Conservation (phyloP, 2,888 invertebrate genomes). For the Ectropis crepuscularia region DNA sequence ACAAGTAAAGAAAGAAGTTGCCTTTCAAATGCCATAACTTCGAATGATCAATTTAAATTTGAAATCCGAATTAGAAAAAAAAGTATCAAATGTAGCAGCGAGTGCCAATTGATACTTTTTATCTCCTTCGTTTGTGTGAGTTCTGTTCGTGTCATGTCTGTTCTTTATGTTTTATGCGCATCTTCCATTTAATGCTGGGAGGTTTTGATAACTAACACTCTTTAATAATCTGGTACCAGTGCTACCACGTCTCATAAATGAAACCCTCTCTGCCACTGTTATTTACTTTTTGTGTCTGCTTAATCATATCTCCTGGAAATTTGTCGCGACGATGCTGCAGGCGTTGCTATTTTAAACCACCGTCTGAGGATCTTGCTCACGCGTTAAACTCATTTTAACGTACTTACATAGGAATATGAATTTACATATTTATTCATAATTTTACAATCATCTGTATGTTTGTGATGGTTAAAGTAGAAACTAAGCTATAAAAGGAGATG, state of each 20-base stretch:
- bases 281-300: slow-evolving; percentile 68
- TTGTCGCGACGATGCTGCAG: slow-evolving; percentile 60
- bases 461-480: slow-evolving; percentile 28
- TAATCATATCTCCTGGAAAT: slow-evolving; percentile 73
- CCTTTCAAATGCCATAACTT: no score
- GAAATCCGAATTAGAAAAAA: no score
- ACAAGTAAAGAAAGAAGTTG: no score
- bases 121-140: no score
- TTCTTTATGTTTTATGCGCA: no score
- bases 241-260: slow-evolving; percentile 9
- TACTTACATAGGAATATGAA: slow-evolving; percentile 1
- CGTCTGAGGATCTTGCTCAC: slow-evolving; percentile 24
- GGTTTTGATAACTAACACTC: no score
- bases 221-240: no score
- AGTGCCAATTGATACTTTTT: no score
- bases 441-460: background rate
- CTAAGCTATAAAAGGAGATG: background rate
- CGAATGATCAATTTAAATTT: no score
- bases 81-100: no score
- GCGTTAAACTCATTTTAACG: background rate
- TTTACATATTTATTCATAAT: background rate
- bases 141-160: no score
- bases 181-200: no score
- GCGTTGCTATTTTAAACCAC: slow-evolving; percentile 67
- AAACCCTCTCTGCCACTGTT: slow-evolving; percentile 7